Evolutionary conservation across 2,888 invertebrate genomes (phyloP).

Genomic region (Philaethria dido): DNA sequence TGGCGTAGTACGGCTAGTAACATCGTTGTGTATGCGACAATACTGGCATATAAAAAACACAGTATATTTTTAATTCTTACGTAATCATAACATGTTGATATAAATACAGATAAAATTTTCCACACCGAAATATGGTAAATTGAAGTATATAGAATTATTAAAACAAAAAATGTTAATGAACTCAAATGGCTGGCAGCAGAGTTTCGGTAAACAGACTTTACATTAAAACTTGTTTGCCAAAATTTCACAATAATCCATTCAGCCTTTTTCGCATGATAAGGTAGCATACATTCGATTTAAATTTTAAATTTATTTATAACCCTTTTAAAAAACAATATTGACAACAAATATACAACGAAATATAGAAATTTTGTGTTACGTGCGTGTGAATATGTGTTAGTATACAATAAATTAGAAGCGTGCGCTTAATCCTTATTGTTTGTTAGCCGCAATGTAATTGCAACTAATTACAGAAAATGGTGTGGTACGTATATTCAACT

Average conservation of each 20-base stretch:
- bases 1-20: not conserved
- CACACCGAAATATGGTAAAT: no score
- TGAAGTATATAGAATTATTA: no score
- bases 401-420: slow-evolving; percentile 1
- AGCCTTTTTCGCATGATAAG: no score
- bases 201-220: not conserved
- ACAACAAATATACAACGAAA: not conserved
- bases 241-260: not conserved
- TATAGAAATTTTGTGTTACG: not conserved
- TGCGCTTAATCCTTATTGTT: slow-evolving; percentile 20
- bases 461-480: slow-evolving; percentile 20
- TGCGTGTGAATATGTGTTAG: not conserved
- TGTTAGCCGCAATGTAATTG: slow-evolving; percentile 18
- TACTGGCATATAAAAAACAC: not conserved
- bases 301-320: no score
- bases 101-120: no score
- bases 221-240: not conserved
- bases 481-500: not conserved
- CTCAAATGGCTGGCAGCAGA: not conserved
- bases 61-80: no score
- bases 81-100: no score
- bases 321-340: no score
- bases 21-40: not conserved
- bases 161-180: no score
- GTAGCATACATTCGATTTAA: not conserved